A percentile compares a stretch with the other conserved stretches of the same genome.
phyloP scores from a whole-genome alignment of 2,888 invertebrate species.

The Monoplex corrugatus region DNA sequence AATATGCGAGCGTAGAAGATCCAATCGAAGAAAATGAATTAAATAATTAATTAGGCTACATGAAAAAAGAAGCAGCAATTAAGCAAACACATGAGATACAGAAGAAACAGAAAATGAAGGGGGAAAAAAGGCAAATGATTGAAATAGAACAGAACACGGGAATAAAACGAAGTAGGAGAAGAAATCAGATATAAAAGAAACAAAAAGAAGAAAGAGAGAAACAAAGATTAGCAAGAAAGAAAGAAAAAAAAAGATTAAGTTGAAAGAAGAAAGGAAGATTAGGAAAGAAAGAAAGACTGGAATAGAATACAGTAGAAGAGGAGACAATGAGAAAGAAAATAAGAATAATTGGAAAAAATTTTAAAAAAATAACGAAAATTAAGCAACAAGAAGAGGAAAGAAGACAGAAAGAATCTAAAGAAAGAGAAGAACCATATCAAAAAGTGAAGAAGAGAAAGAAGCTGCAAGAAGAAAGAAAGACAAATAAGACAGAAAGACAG shows the following conservation, averaged over 20 bases:
- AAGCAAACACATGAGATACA: background rate
- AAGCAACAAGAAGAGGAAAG: too few relatives aligned
- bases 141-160: background rate
- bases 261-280: background rate
- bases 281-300: background rate
- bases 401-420: too few relatives aligned
- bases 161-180: background rate
- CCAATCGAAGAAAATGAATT: too few relatives aligned
- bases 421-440: too few relatives aligned
- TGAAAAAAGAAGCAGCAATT: background rate
- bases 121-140: background rate
- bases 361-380: background rate
- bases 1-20: too few relatives aligned
- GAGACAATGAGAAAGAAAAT: too few relatives aligned
- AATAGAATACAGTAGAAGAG: too few relatives aligned
- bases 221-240: background rate
- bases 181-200: background rate
- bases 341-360: background rate
- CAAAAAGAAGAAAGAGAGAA: background rate
- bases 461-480: too few relatives aligned
- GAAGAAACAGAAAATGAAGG: background rate
- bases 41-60: too few relatives aligned
- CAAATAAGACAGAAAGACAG: too few relatives aligned
- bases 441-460: too few relatives aligned
- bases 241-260: background rate